phyloP scores from a whole-genome alignment of 2,113 vertebrate genomes.

The Stigmatopora nigra region DNA sequence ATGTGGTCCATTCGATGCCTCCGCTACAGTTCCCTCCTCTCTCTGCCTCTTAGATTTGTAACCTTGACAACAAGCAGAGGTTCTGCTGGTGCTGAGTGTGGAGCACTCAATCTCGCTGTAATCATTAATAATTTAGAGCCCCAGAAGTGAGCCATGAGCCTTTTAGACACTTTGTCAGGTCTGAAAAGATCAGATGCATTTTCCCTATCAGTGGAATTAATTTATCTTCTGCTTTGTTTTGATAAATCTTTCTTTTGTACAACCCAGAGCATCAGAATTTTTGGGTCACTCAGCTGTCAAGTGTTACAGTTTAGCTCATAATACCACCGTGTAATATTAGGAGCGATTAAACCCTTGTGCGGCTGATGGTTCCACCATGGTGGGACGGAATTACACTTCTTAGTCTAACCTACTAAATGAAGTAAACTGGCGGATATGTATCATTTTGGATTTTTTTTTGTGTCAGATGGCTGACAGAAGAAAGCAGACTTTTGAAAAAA shows the following conservation, averaged over 20 bases:
- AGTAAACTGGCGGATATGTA: neutral
- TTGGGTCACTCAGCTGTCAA: neutral
- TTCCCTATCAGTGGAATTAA: constrained; percentile 32
- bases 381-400: neutral
- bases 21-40: constrained; percentile 12
- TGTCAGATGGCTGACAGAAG: neutral
- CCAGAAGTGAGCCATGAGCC: constrained; percentile 65
- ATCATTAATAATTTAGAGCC: constrained; percentile 74
- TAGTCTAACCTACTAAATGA: neutral
- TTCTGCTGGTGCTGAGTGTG: constrained; percentile 57
- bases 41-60: constrained; percentile 66
- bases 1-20: constrained; percentile 49
- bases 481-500: neutral
- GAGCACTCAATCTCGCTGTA: constrained; percentile 63
- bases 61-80: constrained; percentile 71
- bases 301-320: neutral
- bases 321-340: neutral
- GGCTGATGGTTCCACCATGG: neutral
- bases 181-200: constrained; percentile 53
- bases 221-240: constrained; percentile 33
- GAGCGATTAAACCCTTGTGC: neutral
- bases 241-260: constrained; percentile 9
- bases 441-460: neutral
- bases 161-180: constrained; percentile 61
- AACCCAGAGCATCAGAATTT: constrained; percentile 6